phyloP scores from a whole-genome alignment of 2,113 vertebrate genomes.

The Himantopus leucocephalus region DNA sequence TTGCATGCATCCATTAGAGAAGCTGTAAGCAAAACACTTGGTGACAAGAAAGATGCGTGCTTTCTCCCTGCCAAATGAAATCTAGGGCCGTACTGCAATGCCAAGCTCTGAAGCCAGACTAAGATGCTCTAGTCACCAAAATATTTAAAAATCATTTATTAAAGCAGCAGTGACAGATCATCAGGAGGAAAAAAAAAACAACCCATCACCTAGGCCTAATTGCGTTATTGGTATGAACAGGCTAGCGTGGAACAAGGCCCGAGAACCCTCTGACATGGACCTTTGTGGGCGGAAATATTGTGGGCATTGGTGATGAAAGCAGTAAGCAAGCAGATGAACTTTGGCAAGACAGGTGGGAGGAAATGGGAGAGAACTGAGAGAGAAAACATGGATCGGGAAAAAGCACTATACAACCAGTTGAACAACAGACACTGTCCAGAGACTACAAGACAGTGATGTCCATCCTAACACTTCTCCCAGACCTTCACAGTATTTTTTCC shows the following conservation, averaged over 20 bases:
- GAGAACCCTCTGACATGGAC: background rate
- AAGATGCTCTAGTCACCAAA: background rate
- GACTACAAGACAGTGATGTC: background rate
- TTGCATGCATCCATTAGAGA: background rate
- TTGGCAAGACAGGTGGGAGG: background rate
- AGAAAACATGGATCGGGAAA: background rate
- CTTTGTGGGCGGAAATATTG: background rate
- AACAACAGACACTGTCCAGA: background rate
- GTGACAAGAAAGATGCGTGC: background rate
- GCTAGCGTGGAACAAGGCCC: background rate
- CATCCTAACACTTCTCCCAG: background rate
- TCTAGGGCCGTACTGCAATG: background rate
- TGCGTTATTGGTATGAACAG: background rate
- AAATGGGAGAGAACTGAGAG: background rate
- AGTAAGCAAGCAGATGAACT: conserved; percentile 6
- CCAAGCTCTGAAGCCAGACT: background rate
- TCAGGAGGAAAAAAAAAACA: background rate
- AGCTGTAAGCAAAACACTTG: background rate
- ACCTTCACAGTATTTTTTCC: background rate
- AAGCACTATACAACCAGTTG: background rate
- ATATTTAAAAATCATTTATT: background rate
- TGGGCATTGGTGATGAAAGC: background rate
- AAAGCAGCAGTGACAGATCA: background rate
- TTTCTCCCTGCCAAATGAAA: background rate
- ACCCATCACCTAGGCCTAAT: background rate